Evolutionary conservation across 1,140 invertebrate species (phyloP), one percentile per base, ranked within the genome.

Genomic region (Neodiprion fabricii): DNA sequence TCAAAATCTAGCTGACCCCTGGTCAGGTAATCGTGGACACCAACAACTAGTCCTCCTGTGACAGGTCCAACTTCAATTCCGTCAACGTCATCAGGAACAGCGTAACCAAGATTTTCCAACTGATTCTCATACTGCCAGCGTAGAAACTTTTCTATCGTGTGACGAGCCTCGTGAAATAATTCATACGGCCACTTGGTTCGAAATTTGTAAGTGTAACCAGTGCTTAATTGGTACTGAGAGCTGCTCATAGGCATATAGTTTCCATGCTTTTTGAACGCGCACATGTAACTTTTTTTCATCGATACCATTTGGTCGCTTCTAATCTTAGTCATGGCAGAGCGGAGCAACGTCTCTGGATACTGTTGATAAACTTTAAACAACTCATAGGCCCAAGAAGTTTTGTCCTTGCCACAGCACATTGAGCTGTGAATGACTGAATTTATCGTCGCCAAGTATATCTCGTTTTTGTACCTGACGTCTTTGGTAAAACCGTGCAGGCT

Each of bases 321-420:
- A 7, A 93, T 89, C 77, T 91, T 90, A 0, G 86, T 81, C 77
- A 94, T 90, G 0, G 91, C 92, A 0, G 86, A 86, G 67, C 90
- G 82, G 1, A 95, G 80, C 0, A 93, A 79, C 61, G 85, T 86
- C 72, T 95, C 93, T 0, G 92, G 90, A 85, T 92, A 95, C 75
- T 93, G 90, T 76, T 94, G 92, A 78, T 94, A 95, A 47, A 94
- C 90, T 77, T 91, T 90, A 75, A 93, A 94, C n/a, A 94, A 82
- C 50, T 94, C 92, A 78, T 92, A 91, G 1, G 90, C 90, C 86
- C 90, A 92, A 0, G 89, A 89, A 8, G 89, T 89, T 78, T 91
- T 90, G 76, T 94, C 92, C 28, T 90, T 88, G 21, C 87, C 87
- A 72, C 90, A 91, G 72, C 91, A 91, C 76, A 95, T 86, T 0